These are phyloP conservation scores for Amiota minor DNA, from an alignment of 2,888 invertebrate genomes.

Conservation along the genomic window DNA sequence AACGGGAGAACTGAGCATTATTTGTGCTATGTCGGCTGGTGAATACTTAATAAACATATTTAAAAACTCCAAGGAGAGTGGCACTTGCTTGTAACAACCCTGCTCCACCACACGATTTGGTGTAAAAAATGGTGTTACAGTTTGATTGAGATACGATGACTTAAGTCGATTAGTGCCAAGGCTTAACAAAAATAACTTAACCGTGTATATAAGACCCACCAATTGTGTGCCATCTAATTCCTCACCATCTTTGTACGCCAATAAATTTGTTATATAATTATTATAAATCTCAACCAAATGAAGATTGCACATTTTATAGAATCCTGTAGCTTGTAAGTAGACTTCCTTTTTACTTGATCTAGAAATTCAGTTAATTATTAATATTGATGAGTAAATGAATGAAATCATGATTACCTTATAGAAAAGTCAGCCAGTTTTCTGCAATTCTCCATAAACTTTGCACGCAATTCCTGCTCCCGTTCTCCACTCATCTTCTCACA, in stretches of 20 bases:
- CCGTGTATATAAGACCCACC: conserved; percentile 69
- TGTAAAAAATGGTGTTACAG: conserved; percentile 64
- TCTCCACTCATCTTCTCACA: conserved; percentile 58
- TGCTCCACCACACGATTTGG: conserved; percentile 56
- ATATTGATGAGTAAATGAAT: background rate
- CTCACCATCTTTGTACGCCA: conserved; percentile 43
- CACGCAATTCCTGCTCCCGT: conserved; percentile 58
- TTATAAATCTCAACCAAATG: conserved; percentile 65
- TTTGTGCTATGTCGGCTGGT: conserved; percentile 65
- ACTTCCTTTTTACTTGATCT: conserved; percentile 71
- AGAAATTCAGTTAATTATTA: conserved; percentile 14
- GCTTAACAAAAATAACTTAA: conserved; percentile 66
- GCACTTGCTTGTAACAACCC: conserved; percentile 56
- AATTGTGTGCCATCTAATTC: conserved; percentile 51
- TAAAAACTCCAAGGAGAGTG: conserved; percentile 68
- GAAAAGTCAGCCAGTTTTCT: conserved; percentile 71
- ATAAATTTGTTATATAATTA: conserved; percentile 63
- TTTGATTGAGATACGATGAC: conserved; percentile 66
- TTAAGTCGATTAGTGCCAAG: conserved; percentile 67
- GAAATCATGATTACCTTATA: conserved; percentile 57
- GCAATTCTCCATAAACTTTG: conserved; percentile 68
- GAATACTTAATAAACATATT: conserved; percentile 70
- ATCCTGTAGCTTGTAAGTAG: conserved; percentile 71
- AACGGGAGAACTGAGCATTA: conserved; percentile 69
- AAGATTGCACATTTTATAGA: conserved; percentile 72